These are phyloP conservation scores for Astreopora myriophthalma DNA, from an alignment of 64 coral and sea anemone species.

Conservation along the genomic window DNA sequence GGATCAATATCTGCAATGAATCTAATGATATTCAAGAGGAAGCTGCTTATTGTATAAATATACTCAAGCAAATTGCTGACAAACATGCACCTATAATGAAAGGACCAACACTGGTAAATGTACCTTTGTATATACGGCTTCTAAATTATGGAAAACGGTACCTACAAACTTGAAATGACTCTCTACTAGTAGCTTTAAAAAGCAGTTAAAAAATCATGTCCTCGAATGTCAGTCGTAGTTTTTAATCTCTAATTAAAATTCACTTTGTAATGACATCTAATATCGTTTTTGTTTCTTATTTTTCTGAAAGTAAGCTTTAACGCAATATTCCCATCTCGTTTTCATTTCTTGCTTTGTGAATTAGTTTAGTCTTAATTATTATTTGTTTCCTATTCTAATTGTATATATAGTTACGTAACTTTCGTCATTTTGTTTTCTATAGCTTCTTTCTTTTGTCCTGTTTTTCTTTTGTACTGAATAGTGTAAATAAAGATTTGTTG, in stretches of 20 bases:
- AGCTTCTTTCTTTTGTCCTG: too few relatives aligned
- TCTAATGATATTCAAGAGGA: conserved; percentile 2
- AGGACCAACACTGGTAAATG: conserved; percentile 55
- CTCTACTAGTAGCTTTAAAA: conserved; percentile 14
- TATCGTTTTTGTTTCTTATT: background rate
- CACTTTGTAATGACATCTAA: conserved; percentile 6
- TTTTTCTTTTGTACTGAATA: too few relatives aligned
- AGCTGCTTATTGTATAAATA: conserved; percentile 40
- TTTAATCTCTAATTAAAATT: background rate
- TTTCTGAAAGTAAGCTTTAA: background rate
- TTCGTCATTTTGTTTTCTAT: too few relatives aligned
- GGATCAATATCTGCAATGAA: conserved; percentile 7
- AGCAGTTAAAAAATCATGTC: conserved; percentile 5
- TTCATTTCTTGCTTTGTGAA: background rate
- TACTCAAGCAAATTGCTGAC: conserved; percentile 34
- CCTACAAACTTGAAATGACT: background rate
- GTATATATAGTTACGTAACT: too few relatives aligned
- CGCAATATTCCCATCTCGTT: background rate
- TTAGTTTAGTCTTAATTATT: background rate
- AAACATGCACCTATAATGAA: conserved; percentile 41
- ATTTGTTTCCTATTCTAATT: background rate
- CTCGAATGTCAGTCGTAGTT: background rate
- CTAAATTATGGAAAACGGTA: conserved; percentile 45
- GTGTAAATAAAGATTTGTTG: too few relatives aligned
- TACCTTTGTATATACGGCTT: conserved; percentile 23